Evolutionary conservation across 2,888 invertebrate species (phyloP), one percentile per base, ranked within the genome.

Genomic region (Gastracanthus pulcherrimus): DNA sequence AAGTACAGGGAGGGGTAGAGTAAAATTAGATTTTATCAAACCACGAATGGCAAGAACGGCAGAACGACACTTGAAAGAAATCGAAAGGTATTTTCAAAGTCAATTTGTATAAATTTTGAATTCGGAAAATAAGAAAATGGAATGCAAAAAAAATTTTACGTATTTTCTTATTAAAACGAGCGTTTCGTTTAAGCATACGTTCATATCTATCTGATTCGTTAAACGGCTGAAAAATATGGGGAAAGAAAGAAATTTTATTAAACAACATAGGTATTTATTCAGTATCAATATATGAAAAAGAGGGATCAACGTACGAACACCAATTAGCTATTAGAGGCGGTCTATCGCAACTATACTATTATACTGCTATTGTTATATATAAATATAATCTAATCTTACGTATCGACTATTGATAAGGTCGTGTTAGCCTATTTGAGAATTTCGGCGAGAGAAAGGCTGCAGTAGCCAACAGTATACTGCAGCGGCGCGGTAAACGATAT

Each of bases 221-320:
- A 31, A 58, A 34, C 13, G 66, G 11, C 9, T n/a, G 62, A 26
- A 64, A 23, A 38, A 58, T 62, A 77, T 36, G n/a, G 55, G n/a
- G 45, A 66, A 76, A 48, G 36, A 72, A 45, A 29, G 51, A 77
- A 60, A 51, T 45, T 78, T 69, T 23, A 51, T 45, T 67, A 72
- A 62, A 75, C 51, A 72, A 79, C 69, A 72, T 71, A 67, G 83
- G 81, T 83, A 81, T 83, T 78, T 79, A 76, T 69, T 60, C 76
- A 76, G 89, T 90, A 91, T 90, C 89, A 91, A 90, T 87, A 90
- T 87, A 87, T 86, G 87, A 86, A 89, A 89, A 89, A 90, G 88
- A 87, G 91, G 91, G 91, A 91, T 90, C 91, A 91, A 91, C 88
- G 90, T 90, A 90, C 87, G 89, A 91, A 91, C 91, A 91, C 91